A percentile compares a stretch with the other conserved stretches of the same genome.
Evolutionary conservation across 2,113 vertebrate genomes (phyloP).

Genomic region (Dascyllus trimaculatus): DNA sequence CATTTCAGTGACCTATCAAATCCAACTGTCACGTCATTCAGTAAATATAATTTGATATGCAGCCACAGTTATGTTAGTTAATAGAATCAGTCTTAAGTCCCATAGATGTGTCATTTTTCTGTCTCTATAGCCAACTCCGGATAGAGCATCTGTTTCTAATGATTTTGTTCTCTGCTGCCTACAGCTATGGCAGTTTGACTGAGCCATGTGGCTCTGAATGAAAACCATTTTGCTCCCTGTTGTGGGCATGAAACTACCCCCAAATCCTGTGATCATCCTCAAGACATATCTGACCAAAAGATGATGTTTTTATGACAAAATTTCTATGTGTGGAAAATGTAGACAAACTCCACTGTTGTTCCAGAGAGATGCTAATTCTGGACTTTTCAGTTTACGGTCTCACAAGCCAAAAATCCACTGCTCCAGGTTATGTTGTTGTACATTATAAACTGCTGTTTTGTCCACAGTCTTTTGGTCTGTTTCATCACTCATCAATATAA

Average conservation of each 20-base stretch:
- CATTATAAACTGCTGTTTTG: neutral
- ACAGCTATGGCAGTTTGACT: slow-evolving; percentile 45
- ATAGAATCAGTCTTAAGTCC: slow-evolving; percentile 61
- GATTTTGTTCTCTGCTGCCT: slow-evolving; percentile 51
- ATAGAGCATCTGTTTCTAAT: slow-evolving; percentile 62
- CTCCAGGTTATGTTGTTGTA: neutral
- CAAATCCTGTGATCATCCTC: neutral
- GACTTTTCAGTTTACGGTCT: slow-evolving; percentile 1
- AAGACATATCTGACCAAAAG: neutral
- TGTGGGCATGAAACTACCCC: slow-evolving; percentile 18
- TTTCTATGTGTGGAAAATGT: neutral
- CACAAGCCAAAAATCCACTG: neutral
- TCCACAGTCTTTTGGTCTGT: neutral
- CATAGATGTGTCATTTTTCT: slow-evolving; percentile 62
- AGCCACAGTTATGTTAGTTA: slow-evolving; percentile 66
- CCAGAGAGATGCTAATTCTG: neutral
- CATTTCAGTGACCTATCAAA: slow-evolving; percentile 53
- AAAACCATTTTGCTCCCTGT: slow-evolving; percentile 34
- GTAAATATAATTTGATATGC: slow-evolving; percentile 62
- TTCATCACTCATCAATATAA: neutral
- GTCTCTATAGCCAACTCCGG: slow-evolving; percentile 21
- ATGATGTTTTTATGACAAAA: neutral
- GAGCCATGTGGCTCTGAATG: slow-evolving; percentile 41
- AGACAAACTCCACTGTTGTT: neutral
- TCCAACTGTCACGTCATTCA: slow-evolving; percentile 58